Evolutionary conservation across 2,888 invertebrate genomes (phyloP), one percentile per base, ranked within the genome.

Genomic region (Cacoxenus indagator): DNA sequence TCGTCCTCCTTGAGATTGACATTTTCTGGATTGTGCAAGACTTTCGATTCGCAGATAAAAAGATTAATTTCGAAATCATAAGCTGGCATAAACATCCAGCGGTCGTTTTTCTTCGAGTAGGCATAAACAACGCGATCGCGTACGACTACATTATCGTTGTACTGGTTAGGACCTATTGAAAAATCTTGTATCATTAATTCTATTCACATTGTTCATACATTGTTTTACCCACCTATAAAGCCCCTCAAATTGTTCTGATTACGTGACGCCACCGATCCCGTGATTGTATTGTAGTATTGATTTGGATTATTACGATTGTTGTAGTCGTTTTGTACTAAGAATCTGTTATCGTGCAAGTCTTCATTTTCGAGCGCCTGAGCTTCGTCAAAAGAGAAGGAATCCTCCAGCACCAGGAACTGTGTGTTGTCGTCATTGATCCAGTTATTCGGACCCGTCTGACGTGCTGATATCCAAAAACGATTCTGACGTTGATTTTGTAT

Each of bases 401-500:
- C 94, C 74, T 96, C 96, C 72, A 94, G 93, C 73, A 93, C 94
- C 8, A 91, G 89, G 65, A 96, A 88, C 73, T 93, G 93, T 0
- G 93, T 91, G n/a, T 93, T 93, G 87, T 97, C 97, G 78, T 96
- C 95, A 86, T 96, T 96, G 0, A 92, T 89, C 95, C 96, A 96
- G 76, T 92, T 92, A 29, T 93, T 93, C 0, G 92, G 92, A 0
- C 92, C 91, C 65, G 92, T 91, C 83, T 94, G 93, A 68, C 92
- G 92, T 0, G 94, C 93, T 59, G 96, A 95, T 26, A 95, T 92
- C 85, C 95, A 97, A 95, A 97, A 98, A 4, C 92, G 91, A 69
- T 94, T 91, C 85, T 95, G 95, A 76, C 95, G 94, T 14, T 95
- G 95, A 88, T 97, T 97, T 79, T 94, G 90, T 81, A 91, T 90